Base-by-base conservation (phyloP, 2,888 invertebrate species). In the Lasius platythorax region DNA sequence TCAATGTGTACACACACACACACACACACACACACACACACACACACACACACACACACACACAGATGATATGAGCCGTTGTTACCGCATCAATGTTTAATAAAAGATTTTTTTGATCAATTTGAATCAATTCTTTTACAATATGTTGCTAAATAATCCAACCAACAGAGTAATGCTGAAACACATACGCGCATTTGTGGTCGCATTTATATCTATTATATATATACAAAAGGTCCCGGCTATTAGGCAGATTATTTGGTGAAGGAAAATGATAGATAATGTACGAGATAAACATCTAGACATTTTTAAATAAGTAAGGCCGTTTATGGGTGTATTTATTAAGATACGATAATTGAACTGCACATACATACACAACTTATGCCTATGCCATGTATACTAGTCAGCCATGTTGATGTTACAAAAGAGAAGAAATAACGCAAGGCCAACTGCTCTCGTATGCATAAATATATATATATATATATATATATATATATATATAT, bases 341-440 rank as follows among this genome's bases (percentile, higher is more conserved):
- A 83, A 89, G 82, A 83, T 92, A 91, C 90, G 92, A 91, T 93
- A 92, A 91, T 93, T 91, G 91, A 93, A 91, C 91, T 91, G 88
- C 93, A 90, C 93, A 92, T 93, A 92, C 93, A 90, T 93, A 93
- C 93, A 93, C 93, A 93, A 92, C 91, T 93, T 93, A 92, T 72
- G 70, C 67, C 90, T 92, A 93, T 37, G 33, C 67, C 82, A 83
- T 76, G 18, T 84, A 84, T 63, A 68, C 82, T 85, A 84, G 50
- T 68, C 73, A 86, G 53, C 83, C 83, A 73, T 61, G 63, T 79
- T 50, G 66, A 85, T 86, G 82, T 75, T 84, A 50, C 28, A 73
- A 66, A n/a, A 67, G 6, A 64, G 12, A 23, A 43, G 28, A 82
- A n/a, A 40, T 15, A 82, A 78, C n/a, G 76, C 56, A 33, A 78